Conservation (phyloP, 2,797 vertebrate species). For the Nannoperca obscura region DNA sequence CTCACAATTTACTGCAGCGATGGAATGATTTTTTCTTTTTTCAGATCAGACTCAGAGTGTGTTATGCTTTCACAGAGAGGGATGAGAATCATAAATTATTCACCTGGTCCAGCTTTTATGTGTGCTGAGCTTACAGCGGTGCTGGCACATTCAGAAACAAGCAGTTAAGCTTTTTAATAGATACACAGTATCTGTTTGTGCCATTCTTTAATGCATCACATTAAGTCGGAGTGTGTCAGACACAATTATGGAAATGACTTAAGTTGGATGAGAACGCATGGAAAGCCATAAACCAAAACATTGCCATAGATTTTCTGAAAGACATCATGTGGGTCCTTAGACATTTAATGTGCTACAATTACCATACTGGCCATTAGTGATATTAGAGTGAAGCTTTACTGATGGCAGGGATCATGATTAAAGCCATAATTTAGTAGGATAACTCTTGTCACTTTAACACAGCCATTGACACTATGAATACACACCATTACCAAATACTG, state of each 20-base stretch:
- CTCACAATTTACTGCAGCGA: slow-evolving; percentile 41
- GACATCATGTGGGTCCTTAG: slow-evolving; percentile 70
- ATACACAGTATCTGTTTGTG: slow-evolving; percentile 69
- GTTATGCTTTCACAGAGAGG: slow-evolving; percentile 55
- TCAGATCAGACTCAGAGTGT: slow-evolving; percentile 50
- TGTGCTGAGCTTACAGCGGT: slow-evolving; percentile 60
- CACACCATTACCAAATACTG: slow-evolving; percentile 76
- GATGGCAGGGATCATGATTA: slow-evolving; percentile 75
- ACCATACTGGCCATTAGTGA: slow-evolving; percentile 83
- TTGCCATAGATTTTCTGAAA: slow-evolving; percentile 73
- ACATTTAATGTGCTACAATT: slow-evolving; percentile 83
- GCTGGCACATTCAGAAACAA: slow-evolving; percentile 59
- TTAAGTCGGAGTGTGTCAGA: slow-evolving; percentile 66
- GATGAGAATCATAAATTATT: slow-evolving; percentile 74
- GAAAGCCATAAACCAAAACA: slow-evolving; percentile 79
- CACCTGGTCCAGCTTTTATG: slow-evolving; percentile 72
- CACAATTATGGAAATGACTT: slow-evolving; percentile 81
- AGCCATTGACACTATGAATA: slow-evolving; percentile 77
- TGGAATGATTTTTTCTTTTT: slow-evolving; percentile 7
- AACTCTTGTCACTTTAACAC: slow-evolving; percentile 79
- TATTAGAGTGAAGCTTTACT: slow-evolving; percentile 83
- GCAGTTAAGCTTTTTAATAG: slow-evolving; percentile 71
- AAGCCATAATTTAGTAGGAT: slow-evolving; percentile 78
- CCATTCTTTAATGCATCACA: slow-evolving; percentile 67
- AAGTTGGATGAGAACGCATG: slow-evolving; percentile 72